Conservation (phyloP, 92 coral and sea anemone genomes). For the Epizoanthus fatuus region DNA sequence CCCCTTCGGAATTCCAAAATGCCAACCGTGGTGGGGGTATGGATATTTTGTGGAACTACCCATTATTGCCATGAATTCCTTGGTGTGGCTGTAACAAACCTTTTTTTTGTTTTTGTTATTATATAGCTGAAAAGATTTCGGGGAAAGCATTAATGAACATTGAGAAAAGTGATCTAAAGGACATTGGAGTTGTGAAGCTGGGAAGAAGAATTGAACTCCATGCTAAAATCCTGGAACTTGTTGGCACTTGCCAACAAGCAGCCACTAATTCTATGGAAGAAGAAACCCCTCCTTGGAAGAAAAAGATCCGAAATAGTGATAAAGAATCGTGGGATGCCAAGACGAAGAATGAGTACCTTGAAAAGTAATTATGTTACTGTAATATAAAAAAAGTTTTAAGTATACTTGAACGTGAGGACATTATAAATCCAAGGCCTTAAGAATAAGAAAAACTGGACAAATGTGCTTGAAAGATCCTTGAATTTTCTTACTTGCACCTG, state of each 20-base stretch:
- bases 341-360: conserved; percentile 12
- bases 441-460: too few species aligned
- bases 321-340: conserved; percentile 3
- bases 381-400: too few species aligned
- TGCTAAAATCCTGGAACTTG: background rate
- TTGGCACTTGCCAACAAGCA: background rate
- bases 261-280: conserved; percentile 2
- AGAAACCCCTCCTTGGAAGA: conserved; percentile 4
- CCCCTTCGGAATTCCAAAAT: too few species aligned
- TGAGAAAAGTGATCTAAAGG: conserved; percentile 8
- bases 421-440: too few species aligned
- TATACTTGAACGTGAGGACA: too few species aligned
- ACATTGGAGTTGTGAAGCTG: background rate
- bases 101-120: background rate
- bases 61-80: too few species aligned
- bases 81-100: background rate
- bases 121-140: conserved; percentile 19
- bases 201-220: background rate
- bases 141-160: background rate
- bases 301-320: background rate
- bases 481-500: too few species aligned
- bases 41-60: background rate
- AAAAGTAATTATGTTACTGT: conserved; percentile 1
- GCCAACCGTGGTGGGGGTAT: background rate
- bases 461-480: too few species aligned